Conservation (phyloP, 2,113 vertebrate genomes). For the Cyanoderma ruficeps region DNA sequence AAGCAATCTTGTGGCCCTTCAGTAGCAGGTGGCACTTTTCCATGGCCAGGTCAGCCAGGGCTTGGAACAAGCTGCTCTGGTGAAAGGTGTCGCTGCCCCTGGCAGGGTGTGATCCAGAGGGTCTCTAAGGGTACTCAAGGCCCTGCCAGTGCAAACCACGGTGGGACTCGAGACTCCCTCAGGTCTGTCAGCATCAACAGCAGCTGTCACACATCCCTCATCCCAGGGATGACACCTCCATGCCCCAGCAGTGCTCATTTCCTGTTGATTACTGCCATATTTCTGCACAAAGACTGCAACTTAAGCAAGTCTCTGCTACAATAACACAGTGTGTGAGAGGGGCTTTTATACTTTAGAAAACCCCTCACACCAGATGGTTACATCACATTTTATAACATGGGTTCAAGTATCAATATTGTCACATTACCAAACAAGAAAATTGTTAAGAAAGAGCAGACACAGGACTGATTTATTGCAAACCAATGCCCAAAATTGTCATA, state of each 20-base stretch:
- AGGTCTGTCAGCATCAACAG: fast-evolving
- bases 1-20: not conserved
- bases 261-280: fast-evolving
- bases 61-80: not conserved
- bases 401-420: not conserved
- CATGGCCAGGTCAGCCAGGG: not conserved
- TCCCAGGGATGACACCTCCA: not conserved
- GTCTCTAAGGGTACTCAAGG: not conserved
- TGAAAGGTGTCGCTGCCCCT: not conserved
- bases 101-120: not conserved
- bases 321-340: not conserved
- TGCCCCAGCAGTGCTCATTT: not conserved
- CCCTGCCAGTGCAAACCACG: fast-evolving
- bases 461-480: not conserved
- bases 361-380: fast-evolving
- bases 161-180: not conserved
- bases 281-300: not conserved
- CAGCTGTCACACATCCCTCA: not conserved
- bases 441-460: not conserved
- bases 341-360: not conserved
- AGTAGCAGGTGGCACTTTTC: not conserved
- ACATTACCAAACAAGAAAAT: not conserved
- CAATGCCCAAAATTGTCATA: not conserved
- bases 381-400: not conserved
- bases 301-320: not conserved